A percentile compares a stretch with the other conserved stretches of the same genome.
Evolutionary conservation across 23 tunicate species (phyloP).

Genomic region (Aplidium turbinatum): DNA sequence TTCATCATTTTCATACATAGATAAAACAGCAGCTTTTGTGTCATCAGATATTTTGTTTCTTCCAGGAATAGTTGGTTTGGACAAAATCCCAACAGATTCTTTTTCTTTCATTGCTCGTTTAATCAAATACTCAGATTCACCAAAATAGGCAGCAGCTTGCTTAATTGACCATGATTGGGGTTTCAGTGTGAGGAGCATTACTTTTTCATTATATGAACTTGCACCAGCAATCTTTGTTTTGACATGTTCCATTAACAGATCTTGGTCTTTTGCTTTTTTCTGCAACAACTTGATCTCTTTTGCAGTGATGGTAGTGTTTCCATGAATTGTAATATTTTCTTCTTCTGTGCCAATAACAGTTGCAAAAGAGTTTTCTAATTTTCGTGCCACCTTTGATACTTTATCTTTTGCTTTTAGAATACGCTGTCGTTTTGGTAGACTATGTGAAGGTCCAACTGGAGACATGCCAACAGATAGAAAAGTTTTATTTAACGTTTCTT

Average conservation of each 20-base stretch:
- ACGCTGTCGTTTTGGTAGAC: neutral
- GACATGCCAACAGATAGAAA: no score
- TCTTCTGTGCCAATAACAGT: constrained; percentile 2
- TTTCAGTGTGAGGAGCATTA: neutral
- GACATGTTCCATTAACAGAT: neutral
- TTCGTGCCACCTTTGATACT: neutral
- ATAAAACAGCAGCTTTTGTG: constrained; percentile 2
- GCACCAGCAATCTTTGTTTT: neutral
- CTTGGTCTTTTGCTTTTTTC: neutral
- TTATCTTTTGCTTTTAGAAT: constrained; percentile 8
- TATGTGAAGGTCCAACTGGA: neutral
- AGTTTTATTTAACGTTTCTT: no score
- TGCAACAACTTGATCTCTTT: no score
- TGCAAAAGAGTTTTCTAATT: constrained; percentile 2
- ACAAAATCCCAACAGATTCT: neutral
- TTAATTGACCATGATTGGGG: constrained; percentile 21
- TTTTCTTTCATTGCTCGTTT: neutral
- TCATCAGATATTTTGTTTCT: no score
- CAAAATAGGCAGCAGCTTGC: neutral
- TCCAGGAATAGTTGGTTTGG: no score
- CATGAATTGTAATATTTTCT: no score
- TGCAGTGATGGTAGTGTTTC: no score
- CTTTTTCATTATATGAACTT: neutral
- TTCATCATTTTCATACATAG: constrained; percentile 9
- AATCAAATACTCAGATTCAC: constrained; percentile 1